Evolutionary conservation across 2,888 invertebrate species (phyloP), one percentile per base, ranked within the genome.

Genomic region (Watsonalla cultraria): DNA sequence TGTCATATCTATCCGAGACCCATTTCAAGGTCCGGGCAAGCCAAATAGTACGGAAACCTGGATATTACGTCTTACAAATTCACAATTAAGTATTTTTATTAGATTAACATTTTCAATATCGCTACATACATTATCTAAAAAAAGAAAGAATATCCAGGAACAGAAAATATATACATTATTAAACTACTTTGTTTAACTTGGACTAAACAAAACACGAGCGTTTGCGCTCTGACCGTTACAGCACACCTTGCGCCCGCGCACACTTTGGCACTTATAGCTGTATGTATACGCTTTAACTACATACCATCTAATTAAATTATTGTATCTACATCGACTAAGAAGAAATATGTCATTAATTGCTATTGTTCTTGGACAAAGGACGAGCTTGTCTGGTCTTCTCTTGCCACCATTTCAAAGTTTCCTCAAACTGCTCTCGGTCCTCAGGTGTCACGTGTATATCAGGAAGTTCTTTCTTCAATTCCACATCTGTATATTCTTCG

Each of bases 321-420:
- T 61, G 68, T 63, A 70, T 58, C 70, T 75, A 68, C 42, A 51
- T 55, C 53, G 55, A 54, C 9, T 11, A 47, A 46, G 66, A 61
- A 51, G 51, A 51, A 47, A 64, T 59, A 60, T 60, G 58, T 62
- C 51, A 54, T 46, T 37, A 51, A 56, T 42, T 54, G 53, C 60
- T 64, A 49, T 58, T 67, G 48, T 57, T 72, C 39, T 68, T 73
- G 53, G 67, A 57, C 48, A 79, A 51, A 9, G 78, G 71, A 61
- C 82, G 82, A 13, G 78, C 74, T 71, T 80, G 84, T 63, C 80
- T 80, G 4, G 89, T 90, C 64, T 90, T 90, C 62, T 90, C 88
- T 62, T 91, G 90, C 91, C 91, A 91, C 91, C 91, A 91, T 63
- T 90, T 91, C 9, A 91, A 65, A 2, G 90, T 90, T 62, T 91